phyloP scores from a whole-genome alignment of 53 echinoderm and acorn worm species.

The Arbacia lixula region DNA sequence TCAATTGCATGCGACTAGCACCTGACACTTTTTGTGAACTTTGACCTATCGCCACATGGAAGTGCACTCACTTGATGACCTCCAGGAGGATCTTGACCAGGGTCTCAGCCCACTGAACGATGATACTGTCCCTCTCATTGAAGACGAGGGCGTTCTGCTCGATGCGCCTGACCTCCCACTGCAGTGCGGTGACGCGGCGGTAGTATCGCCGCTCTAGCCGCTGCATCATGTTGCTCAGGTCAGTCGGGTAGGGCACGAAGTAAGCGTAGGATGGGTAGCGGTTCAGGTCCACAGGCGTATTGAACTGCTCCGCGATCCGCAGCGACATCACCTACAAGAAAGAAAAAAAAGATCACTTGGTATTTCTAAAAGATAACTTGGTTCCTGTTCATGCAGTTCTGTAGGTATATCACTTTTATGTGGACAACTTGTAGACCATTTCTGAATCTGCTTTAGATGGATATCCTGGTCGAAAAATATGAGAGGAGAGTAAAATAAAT shows the following conservation, averaged over 20 bases:
- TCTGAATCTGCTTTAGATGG: too few species aligned
- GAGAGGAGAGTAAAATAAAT: too few species aligned
- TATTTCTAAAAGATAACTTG: too few species aligned
- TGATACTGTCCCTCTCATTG: constrained; percentile 89
- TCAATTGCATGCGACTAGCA: too few species aligned
- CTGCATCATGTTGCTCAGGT: constrained; percentile 78
- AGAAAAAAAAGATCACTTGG: not conserved
- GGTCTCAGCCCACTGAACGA: constrained; percentile 80
- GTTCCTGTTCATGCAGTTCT: too few species aligned
- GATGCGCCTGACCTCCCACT: constrained; percentile 90
- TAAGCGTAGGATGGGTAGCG: constrained; percentile 86
- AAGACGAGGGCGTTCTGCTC: constrained; percentile 86
- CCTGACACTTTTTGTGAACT: too few species aligned
- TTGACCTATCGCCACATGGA: too few species aligned
- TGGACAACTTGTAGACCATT: too few species aligned
- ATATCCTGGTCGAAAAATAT: too few species aligned
- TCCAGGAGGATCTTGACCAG: constrained; percentile 83
- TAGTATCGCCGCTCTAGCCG: constrained; percentile 83
- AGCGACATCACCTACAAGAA: constrained; percentile 65
- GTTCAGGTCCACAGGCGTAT: constrained; percentile 83
- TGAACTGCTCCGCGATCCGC: constrained; percentile 83
- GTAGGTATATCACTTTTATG: too few species aligned
- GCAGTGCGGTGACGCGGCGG: constrained; percentile 80
- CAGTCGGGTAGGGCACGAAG: constrained; percentile 86
- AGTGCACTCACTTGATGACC: constrained; percentile 77